Percentiles rank a stretch among this genome's conserved stretches.
Conservation (phyloP, 2,888 invertebrate species). For the Pogonocherus hispidulus region DNA sequence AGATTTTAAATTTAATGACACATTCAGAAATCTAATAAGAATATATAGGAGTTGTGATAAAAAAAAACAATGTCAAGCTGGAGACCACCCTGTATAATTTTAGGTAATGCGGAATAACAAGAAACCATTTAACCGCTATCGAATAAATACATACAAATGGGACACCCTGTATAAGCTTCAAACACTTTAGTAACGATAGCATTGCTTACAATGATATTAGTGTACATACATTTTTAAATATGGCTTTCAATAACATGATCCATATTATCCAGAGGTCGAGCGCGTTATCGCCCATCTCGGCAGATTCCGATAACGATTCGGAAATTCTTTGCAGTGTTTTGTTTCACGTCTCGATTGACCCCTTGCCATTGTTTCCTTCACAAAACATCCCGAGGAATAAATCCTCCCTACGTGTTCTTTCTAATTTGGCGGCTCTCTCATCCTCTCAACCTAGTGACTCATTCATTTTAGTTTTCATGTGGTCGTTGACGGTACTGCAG, state of each 20-base stretch:
- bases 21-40: no score
- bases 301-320: slow-evolving; percentile 14
- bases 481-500: slow-evolving; percentile 30
- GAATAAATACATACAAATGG: no score
- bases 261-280: slow-evolving; percentile 5
- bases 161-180: no score
- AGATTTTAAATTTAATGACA: no score
- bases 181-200: no score
- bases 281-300: neutral
- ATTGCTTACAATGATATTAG: no score
- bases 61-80: no score
- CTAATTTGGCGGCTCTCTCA: slow-evolving; percentile 57
- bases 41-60: no score
- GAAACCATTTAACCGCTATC: no score
- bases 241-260: neutral
- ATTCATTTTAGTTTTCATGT: slow-evolving; percentile 57
- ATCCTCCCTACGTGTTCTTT: slow-evolving; percentile 54
- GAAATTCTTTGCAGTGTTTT: slow-evolving; percentile 12
- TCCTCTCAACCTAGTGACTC: slow-evolving; percentile 45
- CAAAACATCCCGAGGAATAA: neutral
- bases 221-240: no score
- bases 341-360: slow-evolving; percentile 23
- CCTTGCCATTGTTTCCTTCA: neutral
- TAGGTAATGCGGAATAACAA: no score
- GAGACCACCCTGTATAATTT: no score